Evolutionary conservation across 2,888 invertebrate genomes (phyloP).

Genomic region (Heliconius hortense): DNA sequence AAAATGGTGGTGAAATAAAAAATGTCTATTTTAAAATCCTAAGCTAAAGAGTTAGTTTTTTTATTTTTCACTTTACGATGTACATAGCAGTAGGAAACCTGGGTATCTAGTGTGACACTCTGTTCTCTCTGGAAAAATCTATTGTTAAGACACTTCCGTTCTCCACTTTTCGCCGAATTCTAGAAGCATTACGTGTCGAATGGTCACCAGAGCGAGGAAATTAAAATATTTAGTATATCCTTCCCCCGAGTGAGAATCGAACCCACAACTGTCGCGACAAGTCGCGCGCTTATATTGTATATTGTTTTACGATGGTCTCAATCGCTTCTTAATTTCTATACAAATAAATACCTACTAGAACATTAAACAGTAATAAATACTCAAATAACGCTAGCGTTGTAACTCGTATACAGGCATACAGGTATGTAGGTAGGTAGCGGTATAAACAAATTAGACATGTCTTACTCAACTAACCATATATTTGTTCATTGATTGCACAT

Average conservation of each 20-base stretch:
- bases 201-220: background rate
- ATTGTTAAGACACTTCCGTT: no score
- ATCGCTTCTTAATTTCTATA: background rate
- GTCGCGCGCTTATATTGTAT: background rate
- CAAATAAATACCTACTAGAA: background rate
- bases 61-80: background rate
- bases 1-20: background rate
- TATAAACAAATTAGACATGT: background rate
- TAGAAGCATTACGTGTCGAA: background rate
- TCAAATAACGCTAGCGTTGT: background rate
- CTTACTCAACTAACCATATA: background rate
- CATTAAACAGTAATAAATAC: background rate
- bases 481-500: slow-evolving; percentile 7
- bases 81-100: background rate
- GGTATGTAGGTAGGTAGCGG: background rate
- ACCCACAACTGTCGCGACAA: background rate
- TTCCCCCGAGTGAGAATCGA: background rate
- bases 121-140: no score
- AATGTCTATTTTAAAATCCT: no score
- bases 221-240: background rate
- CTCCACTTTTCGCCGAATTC: background rate
- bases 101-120: no score
- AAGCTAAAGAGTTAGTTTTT: no score
- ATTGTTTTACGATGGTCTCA: background rate
- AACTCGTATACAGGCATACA: background rate